A percentile compares a stretch with the other conserved stretches of the same genome.
Evolutionary conservation across 2,888 invertebrate species (phyloP).

Genomic region (Morpho helenor): DNA sequence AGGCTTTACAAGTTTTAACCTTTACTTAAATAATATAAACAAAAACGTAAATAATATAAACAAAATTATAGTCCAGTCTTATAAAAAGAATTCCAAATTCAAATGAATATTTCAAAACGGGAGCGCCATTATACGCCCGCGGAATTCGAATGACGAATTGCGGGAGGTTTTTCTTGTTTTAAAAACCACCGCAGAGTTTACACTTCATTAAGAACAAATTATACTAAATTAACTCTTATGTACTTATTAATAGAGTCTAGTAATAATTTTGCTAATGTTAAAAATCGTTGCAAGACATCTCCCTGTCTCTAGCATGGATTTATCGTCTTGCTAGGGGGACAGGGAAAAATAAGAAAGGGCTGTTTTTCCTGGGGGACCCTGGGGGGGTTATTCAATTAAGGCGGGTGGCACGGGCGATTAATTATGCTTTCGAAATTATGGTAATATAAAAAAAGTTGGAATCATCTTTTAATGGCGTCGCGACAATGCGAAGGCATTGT

Average conservation of each 20-base stretch:
- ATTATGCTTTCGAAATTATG: slow-evolving; percentile 61
- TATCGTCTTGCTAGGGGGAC: slow-evolving; percentile 74
- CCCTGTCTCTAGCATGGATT: slow-evolving; percentile 76
- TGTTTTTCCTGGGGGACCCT: slow-evolving; percentile 70
- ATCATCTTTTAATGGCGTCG: slow-evolving; percentile 40
- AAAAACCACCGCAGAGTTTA: slow-evolving; percentile 31
- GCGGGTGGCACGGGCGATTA: slow-evolving; percentile 64
- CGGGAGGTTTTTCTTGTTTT: slow-evolving; percentile 74
- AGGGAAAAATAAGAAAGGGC: slow-evolving; percentile 76
- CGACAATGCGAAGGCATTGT: too few relatives aligned
- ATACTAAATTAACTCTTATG: slow-evolving; percentile 23
- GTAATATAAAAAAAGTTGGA: slow-evolving; percentile 37
- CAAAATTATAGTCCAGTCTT: background rate
- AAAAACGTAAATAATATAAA: background rate
- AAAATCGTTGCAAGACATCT: slow-evolving; percentile 56
- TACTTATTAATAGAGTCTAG: slow-evolving; percentile 3
- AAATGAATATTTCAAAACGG: slow-evolving; percentile 55
- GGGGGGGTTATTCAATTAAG: slow-evolving; percentile 71
- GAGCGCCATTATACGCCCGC: slow-evolving; percentile 61
- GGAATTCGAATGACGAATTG: slow-evolving; percentile 78
- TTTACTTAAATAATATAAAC: background rate
- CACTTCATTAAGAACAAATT: background rate
- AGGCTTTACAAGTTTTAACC: too few relatives aligned
- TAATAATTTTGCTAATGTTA: slow-evolving; percentile 23
- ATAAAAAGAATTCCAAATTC: slow-evolving; percentile 7